A percentile compares a stretch with the other conserved stretches of the same genome.
Evolutionary conservation across 2,888 invertebrate species (phyloP).

Genomic region (Catocala fraxini): DNA sequence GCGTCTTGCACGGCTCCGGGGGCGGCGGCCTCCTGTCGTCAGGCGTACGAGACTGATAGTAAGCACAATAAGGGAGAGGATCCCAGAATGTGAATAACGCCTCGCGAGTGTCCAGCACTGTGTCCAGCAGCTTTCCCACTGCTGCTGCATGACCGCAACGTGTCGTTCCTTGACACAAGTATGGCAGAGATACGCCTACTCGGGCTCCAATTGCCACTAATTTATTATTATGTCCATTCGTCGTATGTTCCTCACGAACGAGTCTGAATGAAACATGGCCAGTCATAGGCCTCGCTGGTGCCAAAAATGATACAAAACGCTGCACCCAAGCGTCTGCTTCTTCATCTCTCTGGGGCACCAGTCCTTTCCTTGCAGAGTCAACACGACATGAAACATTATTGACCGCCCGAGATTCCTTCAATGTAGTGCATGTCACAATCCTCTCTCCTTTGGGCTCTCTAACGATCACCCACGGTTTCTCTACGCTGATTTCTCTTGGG

Average conservation of each 20-base stretch:
- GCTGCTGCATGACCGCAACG: conserved; percentile 89
- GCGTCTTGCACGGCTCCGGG: conserved; percentile 87
- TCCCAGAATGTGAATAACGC: conserved; percentile 95
- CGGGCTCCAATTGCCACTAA: conserved; percentile 89
- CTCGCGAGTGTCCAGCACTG: conserved; percentile 92
- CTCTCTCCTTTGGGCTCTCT: conserved; percentile 92
- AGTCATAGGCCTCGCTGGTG: conserved; percentile 90
- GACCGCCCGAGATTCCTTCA: conserved; percentile 92
- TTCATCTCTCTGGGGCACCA: conserved; percentile 90
- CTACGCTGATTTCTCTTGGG: conserved; percentile 91
- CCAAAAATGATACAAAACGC: conserved; percentile 90
- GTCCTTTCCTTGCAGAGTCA: conserved; percentile 89
- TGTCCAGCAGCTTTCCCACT: conserved; percentile 89
- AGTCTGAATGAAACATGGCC: conserved; percentile 94
- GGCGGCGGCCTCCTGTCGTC: conserved; percentile 79
- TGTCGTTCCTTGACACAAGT: conserved; percentile 91
- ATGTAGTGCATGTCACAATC: conserved; percentile 93
- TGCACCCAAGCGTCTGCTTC: conserved; percentile 92
- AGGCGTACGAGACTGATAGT: conserved; percentile 93
- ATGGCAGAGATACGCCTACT: conserved; percentile 93
- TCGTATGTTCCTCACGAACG: conserved; percentile 88
- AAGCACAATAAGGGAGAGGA: conserved; percentile 94
- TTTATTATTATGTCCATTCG: conserved; percentile 74
- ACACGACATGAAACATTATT: conserved; percentile 94
- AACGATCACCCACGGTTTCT: conserved; percentile 93